These are phyloP conservation scores for Cosmia trapezina DNA, from an alignment of 2,888 invertebrate species.

Conservation along the genomic window DNA sequence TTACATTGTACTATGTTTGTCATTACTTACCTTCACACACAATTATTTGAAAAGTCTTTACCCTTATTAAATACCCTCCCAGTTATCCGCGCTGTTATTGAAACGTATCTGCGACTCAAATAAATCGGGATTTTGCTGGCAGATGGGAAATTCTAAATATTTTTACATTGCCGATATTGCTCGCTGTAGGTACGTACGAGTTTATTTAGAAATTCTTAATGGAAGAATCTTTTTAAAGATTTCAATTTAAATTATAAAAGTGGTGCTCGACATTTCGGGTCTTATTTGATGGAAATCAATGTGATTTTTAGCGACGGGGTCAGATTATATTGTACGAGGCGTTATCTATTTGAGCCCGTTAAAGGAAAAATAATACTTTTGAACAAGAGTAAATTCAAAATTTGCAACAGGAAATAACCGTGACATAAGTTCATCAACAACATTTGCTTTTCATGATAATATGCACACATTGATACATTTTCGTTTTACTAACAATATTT, in stretches of 20 bases:
- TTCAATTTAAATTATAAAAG: constrained; percentile 40
- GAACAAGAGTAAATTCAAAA: not conserved
- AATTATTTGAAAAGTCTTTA: constrained; percentile 51
- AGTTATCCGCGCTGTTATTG: constrained; percentile 33
- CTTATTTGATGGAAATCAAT: constrained; percentile 20
- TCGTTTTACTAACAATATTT: constrained; percentile 67
- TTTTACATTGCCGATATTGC: constrained; percentile 48
- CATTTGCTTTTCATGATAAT: constrained; percentile 45
- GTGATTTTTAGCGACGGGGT: constrained; percentile 2
- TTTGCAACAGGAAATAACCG: not conserved
- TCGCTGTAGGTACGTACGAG: constrained; percentile 2
- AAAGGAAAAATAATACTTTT: not conserved
- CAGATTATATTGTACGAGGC: not conserved
- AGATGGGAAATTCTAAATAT: constrained; percentile 46
- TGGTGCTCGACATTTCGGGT: constrained; percentile 27
- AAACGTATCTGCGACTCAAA: constrained; percentile 43
- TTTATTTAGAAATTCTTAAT: constrained; percentile 46
- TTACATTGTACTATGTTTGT: constrained; percentile 51
- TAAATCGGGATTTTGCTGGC: constrained; percentile 28
- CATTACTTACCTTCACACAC: constrained; percentile 55
- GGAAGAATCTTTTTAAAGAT: constrained; percentile 48
- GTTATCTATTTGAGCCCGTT: not conserved
- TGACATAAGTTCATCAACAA: constrained; percentile 3
- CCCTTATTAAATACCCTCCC: constrained; percentile 45
- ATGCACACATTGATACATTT: constrained; percentile 65